Base-by-base conservation (phyloP, 2,888 invertebrate species). In the Phrixothrix hirtus region DNA sequence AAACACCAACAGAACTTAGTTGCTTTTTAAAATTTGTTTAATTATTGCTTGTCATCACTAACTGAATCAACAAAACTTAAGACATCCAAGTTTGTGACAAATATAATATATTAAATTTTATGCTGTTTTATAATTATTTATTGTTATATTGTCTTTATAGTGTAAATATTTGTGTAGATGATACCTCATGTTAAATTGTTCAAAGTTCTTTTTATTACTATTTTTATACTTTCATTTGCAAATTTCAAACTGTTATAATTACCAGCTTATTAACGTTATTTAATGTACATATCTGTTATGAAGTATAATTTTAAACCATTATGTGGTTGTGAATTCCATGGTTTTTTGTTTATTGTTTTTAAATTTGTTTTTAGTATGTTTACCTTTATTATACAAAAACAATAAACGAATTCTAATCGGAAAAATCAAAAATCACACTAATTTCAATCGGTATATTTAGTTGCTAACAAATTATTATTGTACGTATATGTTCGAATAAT, bases 91-190 rank as follows among this genome's bases (percentile, higher is more conserved):
- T n/a, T n/a, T n/a, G n/a, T n/a, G n/a, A n/a, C 21, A 7, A 21
- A 21, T 21, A 21, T 29, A n/a, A 43, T 38, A 38, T 34, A 48
- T 41, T 29, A 34, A 38, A 51, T 46, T 52, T 52, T 52, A 52
- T 29, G 41, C 41, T 46, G 52, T 52, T 52, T 46, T 52, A 52
- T 47, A 47, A 47, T 52, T 52, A 52, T 52, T 52, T 52, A 52
- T 52, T 52, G 52, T 52, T 52, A 52, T 46, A 52, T 52, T 52
- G 52, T 52, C 39, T 48, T 52, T 52, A 47, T 41, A 46, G n/a
- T 52, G 52, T 52, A 52, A 32, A 52, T 52, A 52, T 30, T 36
- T 46, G 36, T 52, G 46, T 52, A 47, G 46, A 46, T 52, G 21
- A 16, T 41, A 51, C 45, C 45, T 51, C 45, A 41, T 34, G 44